Evolutionary conservation across 2,888 invertebrate genomes (phyloP).

Genomic region (Flexamia atlantica): DNA sequence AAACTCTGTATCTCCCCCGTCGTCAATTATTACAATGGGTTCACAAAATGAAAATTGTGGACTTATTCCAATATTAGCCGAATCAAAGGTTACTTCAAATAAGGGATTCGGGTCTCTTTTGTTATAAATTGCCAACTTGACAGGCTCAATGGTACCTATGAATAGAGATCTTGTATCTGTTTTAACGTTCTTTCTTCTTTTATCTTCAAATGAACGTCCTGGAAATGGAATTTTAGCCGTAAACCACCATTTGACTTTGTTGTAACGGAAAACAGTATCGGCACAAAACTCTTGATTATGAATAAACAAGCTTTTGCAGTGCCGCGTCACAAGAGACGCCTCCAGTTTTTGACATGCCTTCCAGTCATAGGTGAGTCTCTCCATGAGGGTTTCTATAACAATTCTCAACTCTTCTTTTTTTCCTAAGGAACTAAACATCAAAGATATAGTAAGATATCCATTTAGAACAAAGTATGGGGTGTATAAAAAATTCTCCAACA

Average conservation of each 20-base stretch:
- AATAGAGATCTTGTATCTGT: not conserved
- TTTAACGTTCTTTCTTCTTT: not conserved
- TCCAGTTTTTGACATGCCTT: not conserved
- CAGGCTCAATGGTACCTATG: not conserved
- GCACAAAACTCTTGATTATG: not conserved
- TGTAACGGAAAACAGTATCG: not conserved
- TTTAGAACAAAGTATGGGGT: not conserved
- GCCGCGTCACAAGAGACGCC: not conserved
- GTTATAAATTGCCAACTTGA: not conserved
- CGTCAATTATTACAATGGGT: not conserved
- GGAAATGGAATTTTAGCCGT: not conserved
- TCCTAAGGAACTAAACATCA: conserved; percentile 9
- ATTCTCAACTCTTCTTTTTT: not conserved
- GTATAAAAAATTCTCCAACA: not conserved
- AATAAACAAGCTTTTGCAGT: not conserved
- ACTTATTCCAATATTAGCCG: not conserved
- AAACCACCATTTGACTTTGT: not conserved
- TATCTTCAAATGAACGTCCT: not conserved
- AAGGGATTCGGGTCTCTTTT: not conserved
- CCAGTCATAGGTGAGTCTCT: not conserved
- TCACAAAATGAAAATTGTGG: not conserved
- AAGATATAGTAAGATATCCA: not conserved
- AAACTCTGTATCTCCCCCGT: not conserved
- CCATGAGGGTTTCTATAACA: not conserved
- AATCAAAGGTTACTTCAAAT: not conserved